These are phyloP conservation scores for Apotomis capreana DNA, from an alignment of 2,888 invertebrate species.

Conservation along the genomic window DNA sequence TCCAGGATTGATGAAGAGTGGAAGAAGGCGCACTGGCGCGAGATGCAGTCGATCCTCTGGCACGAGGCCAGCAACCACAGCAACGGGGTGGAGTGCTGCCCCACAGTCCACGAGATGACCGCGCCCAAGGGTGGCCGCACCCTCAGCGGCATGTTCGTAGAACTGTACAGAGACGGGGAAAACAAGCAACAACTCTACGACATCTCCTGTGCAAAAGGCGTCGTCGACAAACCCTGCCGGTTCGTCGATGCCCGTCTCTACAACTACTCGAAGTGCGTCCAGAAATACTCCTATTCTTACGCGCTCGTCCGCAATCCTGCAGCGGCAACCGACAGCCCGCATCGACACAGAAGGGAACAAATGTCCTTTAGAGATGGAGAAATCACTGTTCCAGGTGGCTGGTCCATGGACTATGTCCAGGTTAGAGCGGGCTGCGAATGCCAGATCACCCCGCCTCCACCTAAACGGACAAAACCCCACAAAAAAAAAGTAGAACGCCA, in stretches of 20 bases:
- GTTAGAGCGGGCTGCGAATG: slow-evolving; percentile 94
- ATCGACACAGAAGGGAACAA: slow-evolving; percentile 66
- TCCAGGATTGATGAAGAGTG: slow-evolving; percentile 78
- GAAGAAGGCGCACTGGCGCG: slow-evolving; percentile 84
- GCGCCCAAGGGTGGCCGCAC: slow-evolving; percentile 91
- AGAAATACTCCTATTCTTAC: slow-evolving; percentile 92
- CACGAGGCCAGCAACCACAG: slow-evolving; percentile 71
- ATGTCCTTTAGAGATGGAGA: slow-evolving; percentile 79
- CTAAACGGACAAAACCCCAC: slow-evolving; percentile 72
- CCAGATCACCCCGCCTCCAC: slow-evolving; percentile 84
- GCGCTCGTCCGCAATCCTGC: slow-evolving; percentile 88
- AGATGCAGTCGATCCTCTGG: slow-evolving; percentile 85
- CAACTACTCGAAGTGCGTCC: slow-evolving; percentile 90
- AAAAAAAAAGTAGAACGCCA: slow-evolving; percentile 63
- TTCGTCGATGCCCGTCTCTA: slow-evolving; percentile 88
- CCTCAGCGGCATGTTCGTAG: slow-evolving; percentile 87
- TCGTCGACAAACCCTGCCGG: slow-evolving; percentile 88
- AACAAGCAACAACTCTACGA: slow-evolving; percentile 90
- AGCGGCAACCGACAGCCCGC: slow-evolving; percentile 71
- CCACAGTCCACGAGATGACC: slow-evolving; percentile 89
- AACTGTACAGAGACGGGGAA: slow-evolving; percentile 88
- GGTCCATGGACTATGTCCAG: slow-evolving; percentile 92
- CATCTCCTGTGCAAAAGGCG: slow-evolving; percentile 88
- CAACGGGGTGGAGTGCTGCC: slow-evolving; percentile 90
- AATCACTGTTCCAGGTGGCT: slow-evolving; percentile 80